Evolutionary conservation across 1,140 invertebrate species (phyloP).

Genomic region (Heterodera carotae): DNA sequence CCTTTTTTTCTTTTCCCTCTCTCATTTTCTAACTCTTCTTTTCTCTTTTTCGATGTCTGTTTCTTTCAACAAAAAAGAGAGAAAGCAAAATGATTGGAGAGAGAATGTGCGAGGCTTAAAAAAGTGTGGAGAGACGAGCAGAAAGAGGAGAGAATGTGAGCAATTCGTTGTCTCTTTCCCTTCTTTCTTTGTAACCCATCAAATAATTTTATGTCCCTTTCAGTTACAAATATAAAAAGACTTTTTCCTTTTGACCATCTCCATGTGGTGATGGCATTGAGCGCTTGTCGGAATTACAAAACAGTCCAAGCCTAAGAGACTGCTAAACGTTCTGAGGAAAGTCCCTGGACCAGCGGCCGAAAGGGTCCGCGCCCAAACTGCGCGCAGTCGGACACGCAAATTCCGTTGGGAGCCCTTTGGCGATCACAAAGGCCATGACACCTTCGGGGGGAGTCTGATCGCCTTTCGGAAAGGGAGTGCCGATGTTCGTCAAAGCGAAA

Average conservation of each 20-base stretch:
- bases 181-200: neutral
- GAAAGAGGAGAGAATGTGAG: neutral
- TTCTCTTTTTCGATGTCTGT: neutral
- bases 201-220: neutral
- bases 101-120: too few species aligned
- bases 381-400: conserved; percentile 26
- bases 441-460: conserved; percentile 16
- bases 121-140: neutral
- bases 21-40: neutral
- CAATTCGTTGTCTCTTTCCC: neutral
- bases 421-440: conserved; percentile 19
- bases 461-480: conserved; percentile 9
- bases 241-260: neutral
- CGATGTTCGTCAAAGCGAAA: conserved; percentile 29
- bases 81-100: too few species aligned
- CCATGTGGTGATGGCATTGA: conserved; percentile 20
- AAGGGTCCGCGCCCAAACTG: conserved; percentile 31
- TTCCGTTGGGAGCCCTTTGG: conserved; percentile 13
- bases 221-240: neutral
- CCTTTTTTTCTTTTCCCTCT: neutral
- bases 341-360: conserved; percentile 41
- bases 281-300: conserved; percentile 31
- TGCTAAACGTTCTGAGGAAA: conserved; percentile 32
- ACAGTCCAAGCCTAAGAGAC: conserved; percentile 25
- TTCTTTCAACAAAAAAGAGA: neutral